Percentiles rank a stretch among this genome's conserved stretches.
phyloP scores from a whole-genome alignment of 1,140 invertebrate genomes.

The Maniola jurtina region DNA sequence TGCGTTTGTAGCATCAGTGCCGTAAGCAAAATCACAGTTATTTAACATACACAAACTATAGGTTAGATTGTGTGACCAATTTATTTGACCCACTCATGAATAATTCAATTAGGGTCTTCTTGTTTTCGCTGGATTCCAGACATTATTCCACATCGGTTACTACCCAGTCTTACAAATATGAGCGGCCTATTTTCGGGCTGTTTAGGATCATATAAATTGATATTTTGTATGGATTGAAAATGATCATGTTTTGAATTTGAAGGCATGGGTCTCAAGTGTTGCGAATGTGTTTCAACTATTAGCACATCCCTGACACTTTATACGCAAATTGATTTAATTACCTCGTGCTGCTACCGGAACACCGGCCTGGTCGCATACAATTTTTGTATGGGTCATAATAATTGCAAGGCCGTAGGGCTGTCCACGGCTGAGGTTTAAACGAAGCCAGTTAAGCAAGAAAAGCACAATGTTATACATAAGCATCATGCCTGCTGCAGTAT shows the following conservation, averaged over 20 bases:
- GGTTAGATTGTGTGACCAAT: slow-evolving; percentile 48
- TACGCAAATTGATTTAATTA: no score
- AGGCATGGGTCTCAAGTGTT: no score
- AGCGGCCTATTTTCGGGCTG: slow-evolving; percentile 15
- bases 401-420: no score
- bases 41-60: slow-evolving; percentile 37
- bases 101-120: slow-evolving; percentile 52
- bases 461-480: no score
- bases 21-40: slow-evolving; percentile 1
- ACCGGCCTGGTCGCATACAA: no score
- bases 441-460: no score
- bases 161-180: slow-evolving; percentile 18
- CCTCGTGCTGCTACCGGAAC: no score
- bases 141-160: slow-evolving; percentile 27
- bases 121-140: slow-evolving; percentile 34
- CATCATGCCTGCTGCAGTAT: no score
- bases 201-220: slow-evolving; percentile 17
- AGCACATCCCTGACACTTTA: no score
- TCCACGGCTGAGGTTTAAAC: no score
- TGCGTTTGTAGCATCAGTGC: neutral
- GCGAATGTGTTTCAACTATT: no score
- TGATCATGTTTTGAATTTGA: neutral
- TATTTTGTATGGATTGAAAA: neutral
- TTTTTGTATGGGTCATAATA: no score
- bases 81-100: slow-evolving; percentile 51